A percentile compares a stretch with the other conserved stretches of the same genome.
phyloP scores from a whole-genome alignment of 2,113 vertebrate species.

The Tringa solitaria region DNA sequence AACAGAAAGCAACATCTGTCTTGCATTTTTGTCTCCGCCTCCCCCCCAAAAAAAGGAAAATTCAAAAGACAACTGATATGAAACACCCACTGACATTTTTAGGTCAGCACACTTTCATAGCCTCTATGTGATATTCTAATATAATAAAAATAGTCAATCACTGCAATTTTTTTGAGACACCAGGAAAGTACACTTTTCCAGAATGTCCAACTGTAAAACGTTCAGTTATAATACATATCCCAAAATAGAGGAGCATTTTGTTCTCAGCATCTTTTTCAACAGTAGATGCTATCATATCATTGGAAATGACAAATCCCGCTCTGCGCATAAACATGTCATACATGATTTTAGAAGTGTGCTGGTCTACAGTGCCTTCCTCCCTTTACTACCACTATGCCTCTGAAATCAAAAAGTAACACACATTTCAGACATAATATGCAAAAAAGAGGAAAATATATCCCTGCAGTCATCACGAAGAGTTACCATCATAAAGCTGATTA shows the following conservation, averaged over 20 bases:
- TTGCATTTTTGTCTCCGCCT: neutral
- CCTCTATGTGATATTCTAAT: neutral
- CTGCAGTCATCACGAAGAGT: neutral
- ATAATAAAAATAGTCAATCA: neutral
- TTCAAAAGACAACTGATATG: neutral
- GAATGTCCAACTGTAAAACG: neutral
- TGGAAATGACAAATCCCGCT: neutral
- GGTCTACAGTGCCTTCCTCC: neutral
- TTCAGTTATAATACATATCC: neutral
- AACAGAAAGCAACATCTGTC: neutral
- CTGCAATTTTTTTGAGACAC: neutral
- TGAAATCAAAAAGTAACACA: neutral
- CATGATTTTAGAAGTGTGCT: neutral
- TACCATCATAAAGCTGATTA: constrained; percentile 36
- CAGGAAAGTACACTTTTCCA: neutral
- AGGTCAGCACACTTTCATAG: constrained; percentile 14
- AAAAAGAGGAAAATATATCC: neutral
- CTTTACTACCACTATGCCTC: neutral
- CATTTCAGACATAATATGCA: neutral
- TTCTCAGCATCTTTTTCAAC: neutral
- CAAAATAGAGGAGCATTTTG: neutral
- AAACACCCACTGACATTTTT: constrained; percentile 38
- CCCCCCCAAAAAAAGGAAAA: neutral
- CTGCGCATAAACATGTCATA: neutral
- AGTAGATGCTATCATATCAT: neutral